These are phyloP conservation scores for Zosterops hypoxanthus DNA, from an alignment of 2,113 vertebrate species.

Conservation along the genomic window DNA sequence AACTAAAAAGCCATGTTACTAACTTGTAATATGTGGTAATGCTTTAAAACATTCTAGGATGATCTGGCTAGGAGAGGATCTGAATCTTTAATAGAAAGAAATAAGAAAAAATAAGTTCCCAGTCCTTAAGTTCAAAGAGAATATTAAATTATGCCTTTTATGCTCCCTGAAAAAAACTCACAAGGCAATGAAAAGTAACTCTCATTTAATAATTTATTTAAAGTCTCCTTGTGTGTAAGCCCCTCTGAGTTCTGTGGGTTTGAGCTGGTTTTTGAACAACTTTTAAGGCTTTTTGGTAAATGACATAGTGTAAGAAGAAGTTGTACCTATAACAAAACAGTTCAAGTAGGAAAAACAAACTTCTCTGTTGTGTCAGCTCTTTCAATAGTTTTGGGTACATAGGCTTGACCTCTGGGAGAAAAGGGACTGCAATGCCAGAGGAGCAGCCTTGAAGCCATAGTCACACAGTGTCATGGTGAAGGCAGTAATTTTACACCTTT, in stretches of 20 bases:
- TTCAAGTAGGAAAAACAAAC: background rate
- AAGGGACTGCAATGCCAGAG: background rate
- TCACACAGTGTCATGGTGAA: background rate
- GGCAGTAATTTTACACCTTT: background rate
- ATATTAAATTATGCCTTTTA: slow-evolving; percentile 3
- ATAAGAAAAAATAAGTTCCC: background rate
- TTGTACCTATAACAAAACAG: background rate
- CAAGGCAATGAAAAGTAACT: background rate
- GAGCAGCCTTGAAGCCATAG: background rate
- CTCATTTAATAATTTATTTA: slow-evolving; percentile 25
- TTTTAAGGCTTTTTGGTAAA: background rate
- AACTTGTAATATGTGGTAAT: background rate
- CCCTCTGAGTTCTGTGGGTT: background rate
- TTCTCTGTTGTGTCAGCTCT: background rate
- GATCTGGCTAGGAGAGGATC: background rate
- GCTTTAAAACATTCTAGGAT: background rate
- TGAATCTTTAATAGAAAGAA: background rate
- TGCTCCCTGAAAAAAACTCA: background rate
- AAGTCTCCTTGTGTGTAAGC: background rate
- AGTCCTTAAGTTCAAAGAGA: background rate
- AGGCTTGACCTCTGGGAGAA: background rate
- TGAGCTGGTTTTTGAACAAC: background rate
- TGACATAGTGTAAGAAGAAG: background rate
- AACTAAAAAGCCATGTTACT: background rate
- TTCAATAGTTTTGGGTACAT: background rate